Evolutionary conservation across 2,797 vertebrate species (phyloP), one percentile per base, ranked within the genome.

Genomic region (Enteromius mattozi): DNA sequence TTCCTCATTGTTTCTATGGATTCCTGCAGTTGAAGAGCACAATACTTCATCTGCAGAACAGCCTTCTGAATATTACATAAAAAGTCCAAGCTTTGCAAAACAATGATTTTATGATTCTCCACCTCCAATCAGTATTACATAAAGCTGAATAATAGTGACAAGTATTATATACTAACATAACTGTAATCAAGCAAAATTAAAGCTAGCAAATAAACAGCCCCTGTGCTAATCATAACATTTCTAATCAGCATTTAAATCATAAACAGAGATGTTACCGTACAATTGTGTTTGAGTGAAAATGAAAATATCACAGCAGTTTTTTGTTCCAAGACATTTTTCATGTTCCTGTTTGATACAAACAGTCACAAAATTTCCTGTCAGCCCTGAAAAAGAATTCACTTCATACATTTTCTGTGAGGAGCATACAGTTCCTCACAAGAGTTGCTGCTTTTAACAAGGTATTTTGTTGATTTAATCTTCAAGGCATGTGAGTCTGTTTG

Each of bases 1-100:
- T 27, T n/a, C 66, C 40, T 74, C 49, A 63, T 33, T 74, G 37
- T 49, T 83, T 47, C 77, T 75, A 77, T 71, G 47, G 63, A 47
- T 33, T 81, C 9, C 47, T 75, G 30, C 56, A 49, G 56, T 21
- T 66, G 4, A 42, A 77, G 24, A 69, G 49, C n/a, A 24, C 19
- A 61, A n/a, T 59, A 24, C 16, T 27, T 65, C 40, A 78, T 47
- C 51, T 56, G 37, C 51, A 30, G 10, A 56, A n/a, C 33, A 45
- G n/a, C 47, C 2, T 78, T n/a, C 37, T 70, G 7, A 78, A 70
- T 42, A 54, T 35, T 42, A 33, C 27, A 35, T 51, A 5, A 83
- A 63, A 82, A 63, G 30, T 40, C 7, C 19, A 51, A 40, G 5
- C 56, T 35, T 65, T 37, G 42, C 24, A 37, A 47, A 30, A 2